These are phyloP conservation scores for Polydrusus tereticollis DNA, from an alignment of 2,888 invertebrate species.

Conservation along the genomic window DNA sequence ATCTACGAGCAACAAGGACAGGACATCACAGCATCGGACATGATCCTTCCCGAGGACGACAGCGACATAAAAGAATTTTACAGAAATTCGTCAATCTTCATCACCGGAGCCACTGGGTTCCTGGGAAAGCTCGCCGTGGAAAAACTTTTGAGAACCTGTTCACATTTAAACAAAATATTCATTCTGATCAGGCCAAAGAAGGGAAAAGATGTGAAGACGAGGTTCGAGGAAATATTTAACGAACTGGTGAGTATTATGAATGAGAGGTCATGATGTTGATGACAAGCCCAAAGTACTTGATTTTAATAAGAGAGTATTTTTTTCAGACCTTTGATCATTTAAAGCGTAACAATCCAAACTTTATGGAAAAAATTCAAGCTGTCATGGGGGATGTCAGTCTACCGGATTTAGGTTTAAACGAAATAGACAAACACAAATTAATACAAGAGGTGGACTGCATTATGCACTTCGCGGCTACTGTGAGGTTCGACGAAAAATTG, in stretches of 20 bases:
- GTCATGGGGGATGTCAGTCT: conserved; percentile 71
- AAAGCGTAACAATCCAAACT: conserved; percentile 68
- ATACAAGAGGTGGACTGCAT: conserved; percentile 74
- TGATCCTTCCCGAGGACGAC: conserved; percentile 63
- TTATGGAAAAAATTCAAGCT: conserved; percentile 70
- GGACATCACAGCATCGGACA: conserved; percentile 69
- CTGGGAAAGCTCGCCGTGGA: conserved; percentile 63
- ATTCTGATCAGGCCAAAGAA: conserved; percentile 61
- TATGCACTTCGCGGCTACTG: conserved; percentile 83
- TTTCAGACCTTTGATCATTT: conserved; percentile 61
- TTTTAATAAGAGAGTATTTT: neutral
- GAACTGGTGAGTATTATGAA: conserved; percentile 69
- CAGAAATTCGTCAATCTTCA: conserved; percentile 59
- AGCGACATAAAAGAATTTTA: conserved; percentile 61
- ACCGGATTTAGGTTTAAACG: conserved; percentile 70
- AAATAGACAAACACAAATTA: conserved; percentile 65
- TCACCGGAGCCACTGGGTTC: conserved; percentile 66
- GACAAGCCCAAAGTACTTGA: neutral
- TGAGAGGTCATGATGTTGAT: too few relatives aligned
- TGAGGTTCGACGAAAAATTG: conserved; percentile 81
- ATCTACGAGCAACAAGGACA: conserved; percentile 65
- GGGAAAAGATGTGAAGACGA: conserved; percentile 57
- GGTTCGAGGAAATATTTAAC: conserved; percentile 71
- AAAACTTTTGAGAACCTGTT: conserved; percentile 61
- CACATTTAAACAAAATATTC: conserved; percentile 61